Base-by-base conservation (phyloP, 2,888 invertebrate genomes). In the Magallana nippona region DNA sequence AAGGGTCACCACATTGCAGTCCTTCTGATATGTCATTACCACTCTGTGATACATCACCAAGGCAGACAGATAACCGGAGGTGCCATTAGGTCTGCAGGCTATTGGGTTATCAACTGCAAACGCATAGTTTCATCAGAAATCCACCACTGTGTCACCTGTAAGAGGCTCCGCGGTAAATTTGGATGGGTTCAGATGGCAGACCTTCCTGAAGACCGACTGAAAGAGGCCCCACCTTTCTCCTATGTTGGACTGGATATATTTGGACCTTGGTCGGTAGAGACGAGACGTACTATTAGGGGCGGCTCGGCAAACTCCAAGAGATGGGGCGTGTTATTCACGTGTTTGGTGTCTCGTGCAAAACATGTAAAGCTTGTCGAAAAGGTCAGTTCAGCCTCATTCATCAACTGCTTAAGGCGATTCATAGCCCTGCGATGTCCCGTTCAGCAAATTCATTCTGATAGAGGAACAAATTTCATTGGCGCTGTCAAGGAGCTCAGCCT, bases 281-380 rank as follows among this genome's bases (percentile, higher is more conserved):
- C 85, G 1, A 55, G 85, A 55, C n/a, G 57, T 10, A 85, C 86
- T 19, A 55, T n/a, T n/a, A n/a, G 85, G 22, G 85, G 85, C 13
- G 83, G 85, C 13, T 62, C 62, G 17, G 82, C 85, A 13, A 79
- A 60, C 15, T 56, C 15, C 3, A 88, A 88, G 58, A 58, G 88
- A 19, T 88, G 88, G 88, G 87, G 85, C 15, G 63, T 87, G 5
- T 22, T 88, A 13, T 86, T 88, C 22, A 87, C 87, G 1, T 88
- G 88, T 55, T 32, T 32, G 32, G 32, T 32, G 2, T 32, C 32
- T 1, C 32, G 32, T 32, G 32, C 32, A 32, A 32, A 1, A 32
- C 32, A 32, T 32, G 32, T 32, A 2, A 2, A 32, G 32, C 32
- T 32, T 32, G 32, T 32, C 32, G 32, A 32, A 32, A 2, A 32